These are phyloP conservation scores for Hyperoplus immaculatus DNA, from an alignment of 2,797 vertebrate species.

Conservation along the genomic window DNA sequence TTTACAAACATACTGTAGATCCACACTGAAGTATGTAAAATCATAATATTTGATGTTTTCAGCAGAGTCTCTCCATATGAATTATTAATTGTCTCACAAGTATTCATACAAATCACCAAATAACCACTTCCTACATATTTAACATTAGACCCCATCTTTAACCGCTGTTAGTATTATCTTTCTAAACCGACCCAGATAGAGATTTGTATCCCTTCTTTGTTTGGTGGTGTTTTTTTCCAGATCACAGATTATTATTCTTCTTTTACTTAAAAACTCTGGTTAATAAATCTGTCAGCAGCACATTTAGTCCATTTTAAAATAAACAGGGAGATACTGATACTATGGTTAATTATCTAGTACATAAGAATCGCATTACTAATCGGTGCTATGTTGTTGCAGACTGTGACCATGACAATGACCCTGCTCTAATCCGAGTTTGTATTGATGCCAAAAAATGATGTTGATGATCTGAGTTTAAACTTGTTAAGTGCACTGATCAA, in stretches of 20 bases:
- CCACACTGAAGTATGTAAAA: slow-evolving; percentile 6
- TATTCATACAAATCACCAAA: background rate
- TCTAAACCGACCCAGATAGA: background rate
- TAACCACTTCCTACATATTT: background rate
- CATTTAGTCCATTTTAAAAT: no score
- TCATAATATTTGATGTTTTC: slow-evolving; percentile 3
- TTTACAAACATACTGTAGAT: background rate
- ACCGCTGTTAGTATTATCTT: background rate
- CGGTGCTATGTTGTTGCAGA: background rate
- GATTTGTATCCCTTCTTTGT: background rate
- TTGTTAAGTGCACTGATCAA: background rate
- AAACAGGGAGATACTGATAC: no score
- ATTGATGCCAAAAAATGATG: slow-evolving; percentile 1
- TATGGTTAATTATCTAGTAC: slow-evolving; percentile 1
- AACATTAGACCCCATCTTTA: background rate
- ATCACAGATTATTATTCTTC: background rate
- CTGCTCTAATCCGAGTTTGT: background rate
- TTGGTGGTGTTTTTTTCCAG: background rate
- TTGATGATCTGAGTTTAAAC: background rate
- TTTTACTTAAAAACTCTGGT: background rate
- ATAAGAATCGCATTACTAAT: background rate
- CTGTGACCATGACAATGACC: background rate
- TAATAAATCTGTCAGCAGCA: no score
- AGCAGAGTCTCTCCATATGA: background rate
- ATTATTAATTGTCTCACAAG: slow-evolving; percentile 11